Conservation (phyloP, 2,797 vertebrate species). For the Varecia variegata region DNA sequence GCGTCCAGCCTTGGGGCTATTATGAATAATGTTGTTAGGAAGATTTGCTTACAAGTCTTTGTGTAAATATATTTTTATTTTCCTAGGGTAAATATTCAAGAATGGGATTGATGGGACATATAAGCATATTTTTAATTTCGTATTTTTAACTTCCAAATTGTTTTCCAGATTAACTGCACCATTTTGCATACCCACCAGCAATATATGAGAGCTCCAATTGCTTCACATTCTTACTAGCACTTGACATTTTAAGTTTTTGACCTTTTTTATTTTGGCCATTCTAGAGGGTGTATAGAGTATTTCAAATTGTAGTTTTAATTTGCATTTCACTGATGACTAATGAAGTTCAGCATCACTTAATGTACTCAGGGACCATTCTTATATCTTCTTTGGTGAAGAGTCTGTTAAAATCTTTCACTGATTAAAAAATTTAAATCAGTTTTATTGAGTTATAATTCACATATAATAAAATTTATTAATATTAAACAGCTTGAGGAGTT, state of each 20-base stretch:
- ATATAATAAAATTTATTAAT: neutral
- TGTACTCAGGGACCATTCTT: neutral
- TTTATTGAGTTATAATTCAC: neutral
- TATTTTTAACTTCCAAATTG: neutral
- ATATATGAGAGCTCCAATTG: neutral
- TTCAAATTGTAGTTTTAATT: neutral
- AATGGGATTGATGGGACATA: neutral
- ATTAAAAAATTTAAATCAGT: neutral
- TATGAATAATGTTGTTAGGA: neutral
- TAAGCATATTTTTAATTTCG: neutral
- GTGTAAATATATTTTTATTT: neutral
- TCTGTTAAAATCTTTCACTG: neutral
- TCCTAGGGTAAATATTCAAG: neutral
- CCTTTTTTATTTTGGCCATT: neutral
- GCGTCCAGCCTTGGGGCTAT: no score
- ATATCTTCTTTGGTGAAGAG: neutral
- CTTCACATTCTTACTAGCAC: neutral
- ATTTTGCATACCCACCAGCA: constrained; percentile 1
- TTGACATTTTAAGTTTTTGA: neutral
- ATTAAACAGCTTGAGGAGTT: neutral
- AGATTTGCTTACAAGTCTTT: neutral
- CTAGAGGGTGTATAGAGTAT: neutral
- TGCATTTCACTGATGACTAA: neutral
- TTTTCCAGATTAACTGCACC: neutral
- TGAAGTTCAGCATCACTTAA: neutral